phyloP scores from a whole-genome alignment of 64 coral and sea anemone genomes.

The Orbicella faveolata region DNA sequence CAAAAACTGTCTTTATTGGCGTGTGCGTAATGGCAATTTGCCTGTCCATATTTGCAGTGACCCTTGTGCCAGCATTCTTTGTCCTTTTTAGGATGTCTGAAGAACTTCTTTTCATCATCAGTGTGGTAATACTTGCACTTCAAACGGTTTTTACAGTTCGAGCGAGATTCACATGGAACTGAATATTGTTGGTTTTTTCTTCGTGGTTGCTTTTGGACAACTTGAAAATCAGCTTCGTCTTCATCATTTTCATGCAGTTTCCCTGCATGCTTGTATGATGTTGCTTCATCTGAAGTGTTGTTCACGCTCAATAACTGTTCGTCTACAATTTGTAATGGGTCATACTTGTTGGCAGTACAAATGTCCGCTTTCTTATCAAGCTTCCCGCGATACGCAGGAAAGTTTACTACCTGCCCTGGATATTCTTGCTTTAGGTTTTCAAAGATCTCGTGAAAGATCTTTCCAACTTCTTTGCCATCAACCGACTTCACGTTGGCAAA shows the following conservation, averaged over 20 bases:
- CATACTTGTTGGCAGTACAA: background rate
- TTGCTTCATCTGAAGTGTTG: background rate
- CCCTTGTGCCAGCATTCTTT: background rate
- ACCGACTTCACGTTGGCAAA: background rate
- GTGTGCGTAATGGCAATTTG: background rate
- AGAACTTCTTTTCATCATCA: background rate
- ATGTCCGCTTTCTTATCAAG: background rate
- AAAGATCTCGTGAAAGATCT: background rate
- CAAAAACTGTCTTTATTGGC: constrained; percentile 11
- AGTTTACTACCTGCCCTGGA: background rate
- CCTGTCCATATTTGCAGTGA: background rate
- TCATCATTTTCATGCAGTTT: background rate
- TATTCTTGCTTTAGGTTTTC: background rate
- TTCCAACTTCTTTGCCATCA: background rate
- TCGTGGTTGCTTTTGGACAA: background rate
- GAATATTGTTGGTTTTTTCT: background rate
- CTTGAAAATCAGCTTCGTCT: background rate
- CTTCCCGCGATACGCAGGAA: background rate
- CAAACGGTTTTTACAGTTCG: background rate
- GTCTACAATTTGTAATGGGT: background rate
- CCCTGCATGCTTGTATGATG: background rate
- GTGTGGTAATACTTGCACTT: background rate
- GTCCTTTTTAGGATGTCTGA: background rate
- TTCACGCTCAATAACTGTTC: background rate
- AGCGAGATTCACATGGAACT: background rate